phyloP scores from a whole-genome alignment of 2,113 vertebrate genomes.

The Cynocephalus volans region DNA sequence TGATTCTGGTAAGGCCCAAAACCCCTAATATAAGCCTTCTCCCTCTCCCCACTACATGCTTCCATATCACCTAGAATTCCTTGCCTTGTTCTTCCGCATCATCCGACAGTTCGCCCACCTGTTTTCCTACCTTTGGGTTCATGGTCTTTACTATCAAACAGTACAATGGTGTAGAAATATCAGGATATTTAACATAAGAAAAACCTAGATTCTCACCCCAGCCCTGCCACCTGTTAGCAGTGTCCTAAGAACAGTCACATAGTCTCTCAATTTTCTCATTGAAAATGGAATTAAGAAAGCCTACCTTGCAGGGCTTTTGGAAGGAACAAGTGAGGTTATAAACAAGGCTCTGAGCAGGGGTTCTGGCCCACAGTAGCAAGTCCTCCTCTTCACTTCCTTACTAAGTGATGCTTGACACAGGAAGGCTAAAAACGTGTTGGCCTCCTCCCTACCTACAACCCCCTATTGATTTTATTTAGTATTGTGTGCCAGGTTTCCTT shows the following conservation, averaged over 20 bases:
- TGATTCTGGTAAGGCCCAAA: not conserved
- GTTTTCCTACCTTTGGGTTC: not conserved
- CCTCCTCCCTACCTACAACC: not conserved
- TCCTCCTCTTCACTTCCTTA: not conserved
- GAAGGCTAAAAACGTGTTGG: not conserved
- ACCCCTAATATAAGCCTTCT: no score
- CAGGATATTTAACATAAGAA: not conserved
- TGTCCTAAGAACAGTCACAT: not conserved
- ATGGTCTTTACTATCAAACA: not conserved
- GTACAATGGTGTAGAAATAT: not conserved
- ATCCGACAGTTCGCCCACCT: not conserved
- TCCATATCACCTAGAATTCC: no score
- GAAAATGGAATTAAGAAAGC: not conserved
- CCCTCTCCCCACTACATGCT: no score
- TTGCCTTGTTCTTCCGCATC: not conserved
- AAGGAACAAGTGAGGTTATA: not conserved
- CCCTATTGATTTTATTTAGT: not conserved
- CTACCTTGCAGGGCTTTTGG: not conserved
- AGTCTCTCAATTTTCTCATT: not conserved
- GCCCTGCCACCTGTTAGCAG: not conserved
- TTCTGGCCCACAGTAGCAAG: not conserved
- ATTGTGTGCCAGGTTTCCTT: not conserved
- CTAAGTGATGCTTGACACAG: not conserved
- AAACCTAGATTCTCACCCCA: not conserved
- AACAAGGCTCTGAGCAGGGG: not conserved